phyloP scores from a whole-genome alignment of 1,140 invertebrate species.

The fruit fly (Drosophila melanogaster) region DNA sequence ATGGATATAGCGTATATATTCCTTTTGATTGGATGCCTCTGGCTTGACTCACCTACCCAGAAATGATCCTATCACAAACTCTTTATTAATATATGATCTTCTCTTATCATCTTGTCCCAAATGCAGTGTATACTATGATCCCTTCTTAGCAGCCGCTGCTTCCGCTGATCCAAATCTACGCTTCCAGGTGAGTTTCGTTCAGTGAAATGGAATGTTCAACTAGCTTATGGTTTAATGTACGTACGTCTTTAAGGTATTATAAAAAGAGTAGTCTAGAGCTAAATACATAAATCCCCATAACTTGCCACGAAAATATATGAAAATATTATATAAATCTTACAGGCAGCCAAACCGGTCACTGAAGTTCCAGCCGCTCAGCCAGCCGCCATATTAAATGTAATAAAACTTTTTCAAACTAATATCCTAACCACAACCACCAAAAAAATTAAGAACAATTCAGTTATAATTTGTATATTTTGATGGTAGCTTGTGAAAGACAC shows the following conservation, averaged over 20 bases:
- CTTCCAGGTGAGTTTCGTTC: constrained; percentile 88
- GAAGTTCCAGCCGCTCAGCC: constrained; percentile 87
- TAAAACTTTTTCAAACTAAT: constrained; percentile 78
- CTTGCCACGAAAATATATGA: constrained; percentile 54
- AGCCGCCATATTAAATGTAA: constrained; percentile 85
- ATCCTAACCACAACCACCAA: constrained; percentile 59
- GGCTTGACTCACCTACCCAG: constrained; percentile 17
- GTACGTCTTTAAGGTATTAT: constrained; percentile 21
- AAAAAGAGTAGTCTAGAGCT: constrained; percentile 42
- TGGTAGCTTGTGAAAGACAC: constrained; percentile 72
- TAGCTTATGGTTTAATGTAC: constrained; percentile 7
- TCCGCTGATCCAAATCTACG: constrained; percentile 93
- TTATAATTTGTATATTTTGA: constrained; percentile 55
- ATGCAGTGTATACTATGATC: constrained; percentile 97
- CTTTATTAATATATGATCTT: constrained; percentile 64
- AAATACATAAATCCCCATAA: constrained; percentile 11
- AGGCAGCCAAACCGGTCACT: constrained; percentile 88
- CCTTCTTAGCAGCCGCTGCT: constrained; percentile 94
- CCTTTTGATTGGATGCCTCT: neutral
- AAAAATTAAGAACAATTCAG: constrained; percentile 54
- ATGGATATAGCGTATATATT: neutral
- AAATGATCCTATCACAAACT: neutral
- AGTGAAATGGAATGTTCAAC: neutral
- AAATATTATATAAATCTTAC: constrained; percentile 86
- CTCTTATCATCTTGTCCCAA: constrained; percentile 77